These are phyloP conservation scores for Semotilus atromaculatus DNA, from an alignment of 2,797 vertebrate genomes.

Conservation along the genomic window DNA sequence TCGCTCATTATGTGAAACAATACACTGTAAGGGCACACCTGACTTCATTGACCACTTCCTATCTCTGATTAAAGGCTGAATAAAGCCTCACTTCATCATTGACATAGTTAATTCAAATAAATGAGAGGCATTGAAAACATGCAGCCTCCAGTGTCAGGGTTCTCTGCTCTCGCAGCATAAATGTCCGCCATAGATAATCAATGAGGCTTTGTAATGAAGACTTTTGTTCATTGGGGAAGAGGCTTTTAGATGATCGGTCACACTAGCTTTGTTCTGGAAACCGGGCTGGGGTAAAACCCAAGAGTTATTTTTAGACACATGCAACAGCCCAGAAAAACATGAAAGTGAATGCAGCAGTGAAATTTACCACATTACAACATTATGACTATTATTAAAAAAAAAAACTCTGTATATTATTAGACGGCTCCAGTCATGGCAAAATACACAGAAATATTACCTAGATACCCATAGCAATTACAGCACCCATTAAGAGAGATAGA, in stretches of 20 bases:
- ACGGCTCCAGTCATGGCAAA: neutral
- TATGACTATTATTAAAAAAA: neutral
- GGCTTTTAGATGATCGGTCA: constrained; percentile 38
- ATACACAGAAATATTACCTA: neutral
- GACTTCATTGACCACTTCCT: constrained; percentile 39
- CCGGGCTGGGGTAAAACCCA: constrained; percentile 33
- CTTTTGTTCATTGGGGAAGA: constrained; percentile 46
- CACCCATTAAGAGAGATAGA: neutral
- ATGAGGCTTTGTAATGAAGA: constrained; percentile 54
- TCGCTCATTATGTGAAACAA: constrained; percentile 24
- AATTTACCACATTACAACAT: neutral
- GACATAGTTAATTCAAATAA: constrained; percentile 58
- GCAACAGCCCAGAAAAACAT: neutral
- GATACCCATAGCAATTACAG: neutral
- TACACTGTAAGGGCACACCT: constrained; percentile 29
- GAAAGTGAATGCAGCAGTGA: neutral
- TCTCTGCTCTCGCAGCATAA: constrained; percentile 49
- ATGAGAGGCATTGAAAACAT: constrained; percentile 45
- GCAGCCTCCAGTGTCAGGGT: constrained; percentile 13
- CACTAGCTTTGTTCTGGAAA: constrained; percentile 41
- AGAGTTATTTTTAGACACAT: constrained; percentile 20
- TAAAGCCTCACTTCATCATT: constrained; percentile 45
- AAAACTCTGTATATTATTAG: neutral
- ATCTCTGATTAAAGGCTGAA: constrained; percentile 39
- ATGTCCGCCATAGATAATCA: constrained; percentile 51